phyloP scores from a whole-genome alignment of 2,888 invertebrate genomes.

The Phoronis australis region DNA sequence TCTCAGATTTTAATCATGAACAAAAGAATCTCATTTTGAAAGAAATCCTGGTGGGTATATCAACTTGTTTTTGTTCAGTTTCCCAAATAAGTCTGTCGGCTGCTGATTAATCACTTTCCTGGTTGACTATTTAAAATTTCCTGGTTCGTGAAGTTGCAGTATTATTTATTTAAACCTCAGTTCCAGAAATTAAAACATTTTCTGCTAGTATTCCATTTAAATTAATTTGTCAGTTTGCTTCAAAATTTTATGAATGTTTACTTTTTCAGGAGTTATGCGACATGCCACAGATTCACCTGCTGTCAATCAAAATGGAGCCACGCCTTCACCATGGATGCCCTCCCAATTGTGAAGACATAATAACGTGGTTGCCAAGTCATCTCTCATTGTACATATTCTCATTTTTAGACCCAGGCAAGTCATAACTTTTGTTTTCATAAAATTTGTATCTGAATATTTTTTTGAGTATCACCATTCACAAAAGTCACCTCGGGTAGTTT shows the following conservation, averaged over 20 bases:
- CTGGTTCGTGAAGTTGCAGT: too few relatives aligned
- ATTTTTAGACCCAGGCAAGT: constrained; percentile 53
- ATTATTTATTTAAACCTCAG: too few relatives aligned
- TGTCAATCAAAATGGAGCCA: constrained; percentile 50
- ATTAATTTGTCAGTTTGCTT: neutral
- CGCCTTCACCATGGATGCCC: constrained; percentile 53
- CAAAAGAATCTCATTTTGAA: constrained; percentile 48
- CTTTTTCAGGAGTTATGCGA: constrained; percentile 46
- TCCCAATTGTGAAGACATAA: constrained; percentile 54
- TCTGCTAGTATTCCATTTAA: too few relatives aligned
- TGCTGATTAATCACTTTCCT: too few relatives aligned
- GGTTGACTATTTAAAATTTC: too few relatives aligned
- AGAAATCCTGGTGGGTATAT: constrained; percentile 47
- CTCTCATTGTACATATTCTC: constrained; percentile 51
- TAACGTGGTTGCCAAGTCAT: constrained; percentile 51
- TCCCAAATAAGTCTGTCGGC: too few relatives aligned
- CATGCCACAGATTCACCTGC: constrained; percentile 51
- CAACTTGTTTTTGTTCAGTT: too few relatives aligned
- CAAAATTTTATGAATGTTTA: neutral
- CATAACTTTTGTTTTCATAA: neutral
- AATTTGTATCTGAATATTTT: too few relatives aligned
- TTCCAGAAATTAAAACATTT: too few relatives aligned
- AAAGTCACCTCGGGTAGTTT: too few relatives aligned
- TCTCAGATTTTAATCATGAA: constrained; percentile 46
- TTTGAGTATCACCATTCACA: too few relatives aligned